Base-by-base conservation (phyloP, 2,888 invertebrate species). In the Mayetiola destructor region DNA sequence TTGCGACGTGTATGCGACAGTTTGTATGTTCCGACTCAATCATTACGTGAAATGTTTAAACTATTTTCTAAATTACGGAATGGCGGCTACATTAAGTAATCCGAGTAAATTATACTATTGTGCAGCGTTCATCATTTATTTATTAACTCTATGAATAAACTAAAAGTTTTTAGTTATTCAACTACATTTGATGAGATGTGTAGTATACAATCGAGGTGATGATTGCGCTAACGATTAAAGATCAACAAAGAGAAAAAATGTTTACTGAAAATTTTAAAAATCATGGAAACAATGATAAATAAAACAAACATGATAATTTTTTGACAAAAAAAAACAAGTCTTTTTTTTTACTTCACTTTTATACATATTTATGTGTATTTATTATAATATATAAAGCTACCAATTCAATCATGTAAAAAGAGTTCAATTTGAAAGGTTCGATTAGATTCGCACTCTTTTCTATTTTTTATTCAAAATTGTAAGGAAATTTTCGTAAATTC, bases 21-120 rank as follows among this genome's bases (percentile, higher is more conserved):
- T n/a, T 42, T 42, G 23, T n/a, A 42, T 42, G n/a, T 42, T 42
- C 42, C 42, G n/a, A 42, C 42, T 42, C 42, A 42, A 21, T 42
- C 23, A 42, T 42, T 42, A 23, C 9, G 42, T 42, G 42, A 42
- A 42, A 42, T 42, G 42, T 4, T 42, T 42, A 10, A 42, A 42
- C 23, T 42, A 42, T 23, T 42, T 42, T 42, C 42, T 42, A 42
- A 42, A 42, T 42, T 42, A 42, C 42, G 42, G 42, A 42, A 23
- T 23, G 42, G 42, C 23, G 42, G 42, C 42, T 42, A 42, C 42
- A 42, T 42, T 42, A 23, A 42, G 42, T 20, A 42, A 42, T 42
- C 42, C 21, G 21, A 21, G 23, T 42, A 39, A 39, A 39, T 39
- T 39, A 16, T 39, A 18, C 39, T 39, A 39, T 39, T 39, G 39